Base-by-base conservation (phyloP, 2,888 invertebrate genomes). In the Rotaria socialis region DNA sequence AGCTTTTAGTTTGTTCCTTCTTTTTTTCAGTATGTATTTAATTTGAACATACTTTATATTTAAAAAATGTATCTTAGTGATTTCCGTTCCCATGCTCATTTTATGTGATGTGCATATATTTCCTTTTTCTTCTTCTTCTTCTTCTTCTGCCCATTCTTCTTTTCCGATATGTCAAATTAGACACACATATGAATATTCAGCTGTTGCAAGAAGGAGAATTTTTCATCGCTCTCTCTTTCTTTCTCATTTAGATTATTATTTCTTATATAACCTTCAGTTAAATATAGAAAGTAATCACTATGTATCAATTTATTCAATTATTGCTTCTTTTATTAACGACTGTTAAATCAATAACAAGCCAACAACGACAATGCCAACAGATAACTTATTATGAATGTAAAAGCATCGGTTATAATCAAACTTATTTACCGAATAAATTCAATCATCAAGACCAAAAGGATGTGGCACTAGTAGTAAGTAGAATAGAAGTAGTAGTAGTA, bases 341-440 rank as follows among this genome's bases (percentile, higher is more conserved):
- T 19, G 35, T 67, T 19, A 16, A 16, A 35, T 35, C 35, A 67
- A 41, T 35, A 14, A 67, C 35, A 67, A 35, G 80, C 47, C 47
- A 80, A 47, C 43, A 24, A 47, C 11, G 89, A 86, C 90, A 90
- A 85, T 98, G 98, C 92, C 96, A 98, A 92, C 96, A 96, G 92
- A 97, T 99, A 90, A 96, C 95, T 88, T 96, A 98, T 89, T 97
- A 97, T 84, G 96, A 98, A 96, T 99, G 98, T 92, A 93, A 95
- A 88, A 96, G 96, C 87, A 96, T 97, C 91, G 96, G 96, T 19
- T 97, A 97, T 93, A 97, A 97, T 91, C 93, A 94, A 91, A 97
- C 97, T 41, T 94, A 95, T 87, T 97, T 97, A 94, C 98, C 98
- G 85, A 99, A 99, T 92, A 95, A 96, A 90, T 94, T 97, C 90